A percentile compares a stretch with the other conserved stretches of the same genome.
phyloP scores from a whole-genome alignment of 2,797 vertebrate species.

The Morelia viridis region DNA sequence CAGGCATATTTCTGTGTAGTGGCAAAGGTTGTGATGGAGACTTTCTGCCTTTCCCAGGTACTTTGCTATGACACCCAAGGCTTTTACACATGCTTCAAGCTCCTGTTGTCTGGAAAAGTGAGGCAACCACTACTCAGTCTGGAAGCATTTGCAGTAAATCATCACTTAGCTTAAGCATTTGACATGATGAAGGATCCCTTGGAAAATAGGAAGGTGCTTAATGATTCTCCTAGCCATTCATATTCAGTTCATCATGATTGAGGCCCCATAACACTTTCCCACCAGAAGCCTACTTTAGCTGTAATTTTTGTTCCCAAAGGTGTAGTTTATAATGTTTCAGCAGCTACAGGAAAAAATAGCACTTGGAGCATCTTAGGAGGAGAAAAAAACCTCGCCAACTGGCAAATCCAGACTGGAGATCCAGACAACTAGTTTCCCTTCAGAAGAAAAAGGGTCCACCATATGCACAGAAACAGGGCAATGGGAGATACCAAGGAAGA shows the following conservation, averaged over 20 bases:
- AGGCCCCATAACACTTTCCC: not conserved
- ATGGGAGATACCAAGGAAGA: not conserved
- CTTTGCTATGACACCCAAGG: not conserved
- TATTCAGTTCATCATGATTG: not conserved
- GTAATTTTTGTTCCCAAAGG: not conserved
- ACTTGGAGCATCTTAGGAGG: not conserved
- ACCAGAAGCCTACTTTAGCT: not conserved
- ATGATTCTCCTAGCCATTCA: not conserved
- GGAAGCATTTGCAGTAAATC: not conserved
- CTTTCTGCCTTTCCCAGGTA: not conserved
- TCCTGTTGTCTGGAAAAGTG: not conserved
- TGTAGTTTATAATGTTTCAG: not conserved
- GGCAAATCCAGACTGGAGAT: not conserved
- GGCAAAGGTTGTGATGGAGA: not conserved
- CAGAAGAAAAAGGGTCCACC: not conserved
- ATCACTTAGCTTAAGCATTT: not conserved
- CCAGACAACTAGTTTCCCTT: not conserved
- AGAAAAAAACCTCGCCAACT: no score
- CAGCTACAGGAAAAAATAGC: not conserved
- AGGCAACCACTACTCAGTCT: not conserved
- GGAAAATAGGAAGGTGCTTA: not conserved
- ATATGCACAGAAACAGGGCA: not conserved
- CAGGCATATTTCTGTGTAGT: not conserved
- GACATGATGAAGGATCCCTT: not conserved
- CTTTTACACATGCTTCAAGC: not conserved